Percentiles rank a stretch among this genome's conserved stretches.
These are phyloP conservation scores for Athrips mouffetella DNA, from an alignment of 2,888 invertebrate genomes.

Conservation along the genomic window DNA sequence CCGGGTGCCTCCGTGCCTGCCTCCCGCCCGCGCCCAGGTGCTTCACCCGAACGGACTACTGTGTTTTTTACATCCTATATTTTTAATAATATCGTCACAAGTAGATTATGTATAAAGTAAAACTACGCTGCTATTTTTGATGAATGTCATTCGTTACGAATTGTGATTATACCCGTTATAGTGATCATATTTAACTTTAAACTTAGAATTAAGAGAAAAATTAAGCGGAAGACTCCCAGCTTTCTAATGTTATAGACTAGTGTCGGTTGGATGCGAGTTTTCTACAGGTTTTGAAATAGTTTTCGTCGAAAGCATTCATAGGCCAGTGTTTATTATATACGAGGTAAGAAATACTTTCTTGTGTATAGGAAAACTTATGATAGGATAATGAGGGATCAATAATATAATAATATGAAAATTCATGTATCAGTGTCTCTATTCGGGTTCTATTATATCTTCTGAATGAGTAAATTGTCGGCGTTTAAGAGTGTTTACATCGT, in stretches of 20 bases:
- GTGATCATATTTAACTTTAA: slow-evolving; percentile 41
- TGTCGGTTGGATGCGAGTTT: slow-evolving; percentile 42
- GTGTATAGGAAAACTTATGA: slow-evolving; percentile 54
- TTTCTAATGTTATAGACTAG: slow-evolving; percentile 38
- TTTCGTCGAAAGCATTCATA: slow-evolving; percentile 41
- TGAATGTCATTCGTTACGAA: slow-evolving; percentile 47
- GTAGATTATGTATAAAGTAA: slow-evolving; percentile 37
- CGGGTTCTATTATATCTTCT: slow-evolving; percentile 17
- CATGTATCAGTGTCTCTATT: slow-evolving; percentile 32
- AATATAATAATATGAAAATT: slow-evolving; percentile 44
- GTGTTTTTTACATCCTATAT: slow-evolving; percentile 46
- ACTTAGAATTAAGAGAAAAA: slow-evolving; percentile 36
- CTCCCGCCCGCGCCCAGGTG: slow-evolving; percentile 37
- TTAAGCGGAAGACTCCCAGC: slow-evolving; percentile 42
- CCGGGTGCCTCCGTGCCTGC: slow-evolving; percentile 21
- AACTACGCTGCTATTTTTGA: slow-evolving; percentile 46
- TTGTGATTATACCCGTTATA: slow-evolving; percentile 54
- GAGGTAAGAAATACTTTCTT: slow-evolving; percentile 43
- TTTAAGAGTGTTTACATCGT: slow-evolving; percentile 22
- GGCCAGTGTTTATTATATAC: slow-evolving; percentile 43
- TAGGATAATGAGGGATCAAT: slow-evolving; percentile 70
- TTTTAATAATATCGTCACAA: slow-evolving; percentile 42
- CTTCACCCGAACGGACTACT: slow-evolving; percentile 51
- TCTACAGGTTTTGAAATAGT: slow-evolving; percentile 71
- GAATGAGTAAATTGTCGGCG: slow-evolving; percentile 16